Conservation (phyloP, 37 sponge, comb jelly and placozoan genomes). For the Ianthella basta region DNA sequence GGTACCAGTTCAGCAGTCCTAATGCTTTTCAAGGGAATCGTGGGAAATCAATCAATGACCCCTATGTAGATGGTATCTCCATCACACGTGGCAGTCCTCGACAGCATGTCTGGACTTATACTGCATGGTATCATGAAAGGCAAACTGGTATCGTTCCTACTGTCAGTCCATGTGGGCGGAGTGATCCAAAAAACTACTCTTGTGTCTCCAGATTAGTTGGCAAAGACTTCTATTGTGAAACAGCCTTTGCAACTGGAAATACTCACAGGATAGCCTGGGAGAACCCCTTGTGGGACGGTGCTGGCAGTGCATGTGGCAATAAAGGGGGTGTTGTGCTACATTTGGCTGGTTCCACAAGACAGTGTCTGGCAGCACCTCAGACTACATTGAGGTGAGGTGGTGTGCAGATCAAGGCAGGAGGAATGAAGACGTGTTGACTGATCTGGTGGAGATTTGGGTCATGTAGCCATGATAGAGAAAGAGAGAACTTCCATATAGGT, state of each 20-base stretch:
- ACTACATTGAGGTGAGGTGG: conserved; percentile 33
- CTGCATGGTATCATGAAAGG: background rate
- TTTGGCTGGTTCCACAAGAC: conserved; percentile 33
- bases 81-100: conserved; percentile 31
- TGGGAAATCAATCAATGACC: conserved; percentile 13
- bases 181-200: background rate
- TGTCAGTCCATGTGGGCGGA: background rate
- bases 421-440: conserved; percentile 30
- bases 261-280: too few species aligned
- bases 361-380: background rate
- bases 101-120: conserved; percentile 32
- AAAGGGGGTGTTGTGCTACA: conserved; percentile 6
- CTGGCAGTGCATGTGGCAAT: background rate
- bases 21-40: conserved; percentile 9
- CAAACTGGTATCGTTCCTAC: too few species aligned
- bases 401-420: conserved; percentile 13
- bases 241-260: background rate
- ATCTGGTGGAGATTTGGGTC: conserved; percentile 13
- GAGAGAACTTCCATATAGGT: too few species aligned
- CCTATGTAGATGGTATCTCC: conserved; percentile 27
- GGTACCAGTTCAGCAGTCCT: conserved; percentile 36
- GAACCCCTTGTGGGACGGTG: conserved; percentile 30
- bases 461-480: too few species aligned
- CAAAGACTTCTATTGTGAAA: conserved; percentile 41
- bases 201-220: conserved; percentile 29